Percentiles rank a stretch among this genome's conserved stretches.
These are phyloP conservation scores for Lepidurus apus DNA, from an alignment of 1,140 invertebrate species.

Conservation along the genomic window DNA sequence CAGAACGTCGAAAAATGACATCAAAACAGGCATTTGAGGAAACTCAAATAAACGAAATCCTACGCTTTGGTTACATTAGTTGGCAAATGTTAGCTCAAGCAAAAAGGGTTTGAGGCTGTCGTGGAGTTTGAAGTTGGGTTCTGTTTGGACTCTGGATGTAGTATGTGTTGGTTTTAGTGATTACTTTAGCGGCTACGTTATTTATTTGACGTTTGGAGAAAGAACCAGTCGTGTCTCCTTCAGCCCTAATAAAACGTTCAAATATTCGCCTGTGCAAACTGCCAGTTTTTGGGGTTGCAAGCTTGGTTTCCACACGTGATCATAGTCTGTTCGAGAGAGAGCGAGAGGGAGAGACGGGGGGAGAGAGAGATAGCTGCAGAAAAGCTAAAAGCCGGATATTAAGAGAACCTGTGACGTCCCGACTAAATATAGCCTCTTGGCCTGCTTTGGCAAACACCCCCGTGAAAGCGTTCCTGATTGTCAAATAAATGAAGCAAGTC, in stretches of 20 bases:
- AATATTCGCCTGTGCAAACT: background rate
- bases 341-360: background rate
- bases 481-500: background rate
- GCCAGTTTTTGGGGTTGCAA: background rate
- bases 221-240: background rate
- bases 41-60: background rate
- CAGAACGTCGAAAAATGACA: background rate
- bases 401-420: background rate
- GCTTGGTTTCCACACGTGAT: background rate
- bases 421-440: background rate
- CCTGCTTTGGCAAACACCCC: constrained; percentile 13
- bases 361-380: background rate
- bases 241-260: background rate
- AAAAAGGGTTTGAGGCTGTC: no score
- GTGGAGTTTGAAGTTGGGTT: background rate
- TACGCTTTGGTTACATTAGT: background rate
- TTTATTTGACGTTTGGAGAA: background rate
- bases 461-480: background rate
- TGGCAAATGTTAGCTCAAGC: background rate
- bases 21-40: background rate
- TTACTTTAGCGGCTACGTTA: background rate
- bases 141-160: background rate
- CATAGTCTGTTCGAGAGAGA: background rate
- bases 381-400: constrained; percentile 22
- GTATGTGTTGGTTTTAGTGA: background rate